These are phyloP conservation scores for Peromyscus polionotus DNA, from an alignment of 2,113 vertebrate genomes.

Conservation along the genomic window DNA sequence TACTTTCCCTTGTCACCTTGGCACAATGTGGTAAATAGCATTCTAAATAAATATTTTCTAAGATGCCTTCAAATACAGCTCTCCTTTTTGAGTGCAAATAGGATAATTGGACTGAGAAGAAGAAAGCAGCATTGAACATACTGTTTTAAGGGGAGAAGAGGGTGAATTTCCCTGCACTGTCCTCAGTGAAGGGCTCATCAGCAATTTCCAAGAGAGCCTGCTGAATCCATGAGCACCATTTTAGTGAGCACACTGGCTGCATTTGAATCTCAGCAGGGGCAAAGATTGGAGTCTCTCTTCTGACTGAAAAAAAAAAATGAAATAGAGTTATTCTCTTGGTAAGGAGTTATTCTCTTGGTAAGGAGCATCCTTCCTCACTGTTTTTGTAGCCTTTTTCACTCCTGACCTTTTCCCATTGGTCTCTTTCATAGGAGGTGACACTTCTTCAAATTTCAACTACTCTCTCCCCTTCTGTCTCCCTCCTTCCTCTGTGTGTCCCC, in stretches of 20 bases:
- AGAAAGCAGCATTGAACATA: conserved; percentile 60
- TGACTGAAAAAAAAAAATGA: not conserved
- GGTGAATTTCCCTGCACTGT: conserved; percentile 11
- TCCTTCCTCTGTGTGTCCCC: not conserved
- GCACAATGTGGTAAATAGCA: conserved; percentile 78
- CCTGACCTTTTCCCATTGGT: not conserved
- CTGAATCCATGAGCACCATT: conserved; percentile 43
- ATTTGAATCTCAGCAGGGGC: conserved; percentile 54
- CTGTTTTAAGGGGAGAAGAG: conserved; percentile 21
- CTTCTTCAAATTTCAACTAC: not conserved
- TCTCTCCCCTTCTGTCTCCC: not conserved
- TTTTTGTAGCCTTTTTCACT: not conserved
- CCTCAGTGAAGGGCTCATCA: conserved; percentile 16
- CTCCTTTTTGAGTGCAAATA: conserved; percentile 85
- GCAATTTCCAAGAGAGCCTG: conserved; percentile 44
- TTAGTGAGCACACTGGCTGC: not conserved
- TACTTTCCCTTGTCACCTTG: conserved; percentile 78
- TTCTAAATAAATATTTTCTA: conserved; percentile 86
- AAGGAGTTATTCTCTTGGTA: not conserved
- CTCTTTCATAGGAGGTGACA: not conserved
- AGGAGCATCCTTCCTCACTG: not conserved
- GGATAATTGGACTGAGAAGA: conserved; percentile 84
- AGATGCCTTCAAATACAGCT: conserved; percentile 83
- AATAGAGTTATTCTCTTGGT: not conserved
- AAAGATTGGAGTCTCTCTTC: not conserved